Conservation (phyloP, 2,797 vertebrate genomes). For the Scolopax rusticola region DNA sequence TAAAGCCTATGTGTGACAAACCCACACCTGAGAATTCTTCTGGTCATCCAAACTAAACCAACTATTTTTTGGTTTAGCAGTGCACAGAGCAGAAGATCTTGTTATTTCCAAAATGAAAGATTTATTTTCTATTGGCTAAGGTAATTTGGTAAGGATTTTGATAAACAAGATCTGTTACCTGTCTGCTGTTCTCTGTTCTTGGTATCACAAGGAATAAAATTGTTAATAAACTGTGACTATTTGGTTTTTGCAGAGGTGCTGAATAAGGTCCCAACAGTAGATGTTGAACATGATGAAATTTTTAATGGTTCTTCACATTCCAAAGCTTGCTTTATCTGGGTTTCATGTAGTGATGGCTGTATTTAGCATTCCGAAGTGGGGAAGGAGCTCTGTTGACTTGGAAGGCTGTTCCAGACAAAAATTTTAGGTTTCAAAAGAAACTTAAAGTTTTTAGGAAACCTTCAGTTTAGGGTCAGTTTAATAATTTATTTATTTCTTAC, state of each 20-base stretch:
- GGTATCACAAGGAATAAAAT: not conserved
- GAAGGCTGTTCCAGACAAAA: not conserved
- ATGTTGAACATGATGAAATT: not conserved
- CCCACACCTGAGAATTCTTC: not conserved
- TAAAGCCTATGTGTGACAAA: not conserved
- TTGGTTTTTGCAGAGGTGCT: not conserved
- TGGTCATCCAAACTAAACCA: not conserved
- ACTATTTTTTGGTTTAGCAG: not conserved
- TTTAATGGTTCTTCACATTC: not conserved
- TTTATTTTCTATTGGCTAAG: not conserved
- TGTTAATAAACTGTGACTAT: not conserved
- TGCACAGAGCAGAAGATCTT: not conserved
- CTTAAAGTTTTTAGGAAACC: no score
- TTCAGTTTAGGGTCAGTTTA: not conserved
- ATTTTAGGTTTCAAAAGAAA: not conserved
- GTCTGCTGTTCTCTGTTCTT: not conserved
- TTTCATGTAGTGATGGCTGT: not conserved
- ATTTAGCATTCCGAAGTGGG: not conserved
- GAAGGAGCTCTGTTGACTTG: not conserved
- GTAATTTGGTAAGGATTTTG: not conserved
- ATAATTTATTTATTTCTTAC: not conserved
- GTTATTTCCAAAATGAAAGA: not conserved
- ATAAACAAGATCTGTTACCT: not conserved
- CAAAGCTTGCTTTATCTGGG: not conserved
- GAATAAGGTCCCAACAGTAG: accelerated